A percentile compares a stretch with the other conserved stretches of the same genome.
phyloP scores from a whole-genome alignment of 2,113 vertebrate genomes.

The crab-eating macaque (Macaca fascicularis) region DNA sequence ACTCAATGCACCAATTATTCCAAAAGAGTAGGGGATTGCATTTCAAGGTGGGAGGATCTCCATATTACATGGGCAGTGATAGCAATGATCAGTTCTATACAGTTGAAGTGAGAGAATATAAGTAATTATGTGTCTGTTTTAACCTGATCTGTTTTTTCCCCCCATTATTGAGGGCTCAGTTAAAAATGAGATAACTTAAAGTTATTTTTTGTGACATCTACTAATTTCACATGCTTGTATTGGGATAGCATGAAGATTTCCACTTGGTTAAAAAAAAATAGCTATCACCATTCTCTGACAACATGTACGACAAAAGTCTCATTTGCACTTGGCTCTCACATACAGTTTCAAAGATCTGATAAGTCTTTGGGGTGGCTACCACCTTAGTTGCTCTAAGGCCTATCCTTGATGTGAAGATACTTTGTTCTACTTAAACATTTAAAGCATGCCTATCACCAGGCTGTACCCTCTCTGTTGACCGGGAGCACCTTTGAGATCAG shows the following conservation, averaged over 20 bases:
- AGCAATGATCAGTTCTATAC: conserved; percentile 51
- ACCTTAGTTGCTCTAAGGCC: neutral
- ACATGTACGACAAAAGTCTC: neutral
- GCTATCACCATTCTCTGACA: neutral
- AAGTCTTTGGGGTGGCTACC: neutral
- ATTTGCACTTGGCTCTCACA: neutral
- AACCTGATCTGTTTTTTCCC: neutral
- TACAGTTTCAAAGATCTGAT: neutral
- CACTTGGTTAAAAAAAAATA: conserved; percentile 6
- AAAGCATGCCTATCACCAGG: neutral
- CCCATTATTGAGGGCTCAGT: neutral
- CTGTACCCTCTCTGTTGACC: neutral
- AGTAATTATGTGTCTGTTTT: conserved; percentile 57
- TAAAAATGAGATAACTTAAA: neutral
- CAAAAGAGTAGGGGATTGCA: conserved; percentile 54
- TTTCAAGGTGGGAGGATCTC: conserved; percentile 41
- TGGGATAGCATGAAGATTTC: neutral
- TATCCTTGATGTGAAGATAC: neutral
- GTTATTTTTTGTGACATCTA: neutral
- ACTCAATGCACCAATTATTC: conserved; percentile 66
- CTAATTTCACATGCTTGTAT: neutral
- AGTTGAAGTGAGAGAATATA: conserved; percentile 39
- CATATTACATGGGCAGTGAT: conserved; percentile 58
- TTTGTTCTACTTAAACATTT: conserved; percentile 23
- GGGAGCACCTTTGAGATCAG: neutral